Percentiles rank a stretch among this genome's conserved stretches.
Evolutionary conservation across 2,888 invertebrate genomes (phyloP).

Genomic region (Serripes groenlandicus): DNA sequence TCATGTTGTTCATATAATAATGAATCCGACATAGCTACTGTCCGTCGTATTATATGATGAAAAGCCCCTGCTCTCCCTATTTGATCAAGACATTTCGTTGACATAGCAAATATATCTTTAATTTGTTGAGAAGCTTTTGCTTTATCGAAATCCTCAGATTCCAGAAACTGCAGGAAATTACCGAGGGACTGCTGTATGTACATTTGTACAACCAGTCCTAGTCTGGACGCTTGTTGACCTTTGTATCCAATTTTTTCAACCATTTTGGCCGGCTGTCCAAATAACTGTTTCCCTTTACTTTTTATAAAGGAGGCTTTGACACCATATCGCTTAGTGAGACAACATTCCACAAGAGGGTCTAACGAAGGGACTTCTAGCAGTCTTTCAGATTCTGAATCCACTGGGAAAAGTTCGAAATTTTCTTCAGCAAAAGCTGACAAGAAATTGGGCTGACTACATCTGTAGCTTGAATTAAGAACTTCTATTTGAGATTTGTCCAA

Average conservation of each 20-base stretch:
- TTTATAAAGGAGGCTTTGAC: conserved; percentile 46
- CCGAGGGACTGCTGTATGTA: conserved; percentile 44
- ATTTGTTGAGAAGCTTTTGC: conserved; percentile 20
- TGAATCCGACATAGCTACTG: conserved; percentile 44
- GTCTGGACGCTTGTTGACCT: conserved; percentile 52
- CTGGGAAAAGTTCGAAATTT: too few species aligned
- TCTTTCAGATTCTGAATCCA: too few species aligned
- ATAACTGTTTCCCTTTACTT: conserved; percentile 29
- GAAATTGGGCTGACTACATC: too few species aligned
- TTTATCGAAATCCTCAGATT: conserved; percentile 4
- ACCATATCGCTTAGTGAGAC: conserved; percentile 31
- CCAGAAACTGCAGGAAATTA: conserved; percentile 28
- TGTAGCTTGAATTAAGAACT: too few species aligned
- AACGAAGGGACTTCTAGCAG: too few species aligned
- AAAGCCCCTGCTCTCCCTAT: conserved; percentile 47
- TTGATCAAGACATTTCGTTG: conserved; percentile 52
- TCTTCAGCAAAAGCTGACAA: too few species aligned
- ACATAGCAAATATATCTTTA: conserved; percentile 53
- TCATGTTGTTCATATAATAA: too few species aligned
- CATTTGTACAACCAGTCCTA: conserved; percentile 34
- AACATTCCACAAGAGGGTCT: conserved; percentile 37
- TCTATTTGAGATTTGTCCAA: too few species aligned
- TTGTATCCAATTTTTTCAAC: conserved; percentile 40
- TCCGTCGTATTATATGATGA: conserved; percentile 32
- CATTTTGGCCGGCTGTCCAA: conserved; percentile 48